These are phyloP conservation scores for Orthosia gothica DNA, from an alignment of 2,888 invertebrate genomes.

Conservation along the genomic window DNA sequence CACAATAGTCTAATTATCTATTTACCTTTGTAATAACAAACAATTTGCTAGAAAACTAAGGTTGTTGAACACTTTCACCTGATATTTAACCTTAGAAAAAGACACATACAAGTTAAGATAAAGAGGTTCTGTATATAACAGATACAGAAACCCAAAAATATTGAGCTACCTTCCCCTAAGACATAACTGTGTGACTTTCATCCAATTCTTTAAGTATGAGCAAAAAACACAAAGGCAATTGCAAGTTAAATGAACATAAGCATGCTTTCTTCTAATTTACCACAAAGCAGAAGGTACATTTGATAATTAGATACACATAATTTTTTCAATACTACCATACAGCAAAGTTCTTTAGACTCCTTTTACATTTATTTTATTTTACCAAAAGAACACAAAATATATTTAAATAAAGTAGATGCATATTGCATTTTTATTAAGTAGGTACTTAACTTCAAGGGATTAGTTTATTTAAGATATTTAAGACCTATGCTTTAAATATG, in stretches of 20 bases:
- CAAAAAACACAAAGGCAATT: not conserved
- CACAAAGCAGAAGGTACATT: not conserved
- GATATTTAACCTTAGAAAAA: not conserved
- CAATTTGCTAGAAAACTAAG: not conserved
- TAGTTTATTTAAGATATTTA: constrained; percentile 3
- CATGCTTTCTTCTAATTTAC: not conserved
- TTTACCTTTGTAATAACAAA: not conserved
- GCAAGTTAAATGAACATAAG: not conserved
- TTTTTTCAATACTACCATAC: not conserved
- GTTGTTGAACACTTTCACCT: not conserved
- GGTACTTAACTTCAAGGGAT: not conserved
- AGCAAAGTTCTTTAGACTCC: not conserved
- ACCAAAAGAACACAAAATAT: not conserved
- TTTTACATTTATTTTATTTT: not conserved
- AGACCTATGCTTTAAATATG: not conserved
- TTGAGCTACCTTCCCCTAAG: not conserved
- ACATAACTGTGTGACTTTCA: not conserved
- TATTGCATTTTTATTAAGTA: too few relatives aligned
- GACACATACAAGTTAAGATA: too few relatives aligned
- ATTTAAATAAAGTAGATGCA: not conserved
- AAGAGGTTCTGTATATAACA: not conserved
- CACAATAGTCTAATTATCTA: not conserved
- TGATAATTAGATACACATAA: not conserved
- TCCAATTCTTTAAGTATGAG: too few relatives aligned
- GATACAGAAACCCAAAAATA: not conserved